Percentiles rank a stretch among this genome's conserved stretches.
Evolutionary conservation across 2,113 vertebrate species (phyloP).

Genomic region (Agapornis roseicollis): DNA sequence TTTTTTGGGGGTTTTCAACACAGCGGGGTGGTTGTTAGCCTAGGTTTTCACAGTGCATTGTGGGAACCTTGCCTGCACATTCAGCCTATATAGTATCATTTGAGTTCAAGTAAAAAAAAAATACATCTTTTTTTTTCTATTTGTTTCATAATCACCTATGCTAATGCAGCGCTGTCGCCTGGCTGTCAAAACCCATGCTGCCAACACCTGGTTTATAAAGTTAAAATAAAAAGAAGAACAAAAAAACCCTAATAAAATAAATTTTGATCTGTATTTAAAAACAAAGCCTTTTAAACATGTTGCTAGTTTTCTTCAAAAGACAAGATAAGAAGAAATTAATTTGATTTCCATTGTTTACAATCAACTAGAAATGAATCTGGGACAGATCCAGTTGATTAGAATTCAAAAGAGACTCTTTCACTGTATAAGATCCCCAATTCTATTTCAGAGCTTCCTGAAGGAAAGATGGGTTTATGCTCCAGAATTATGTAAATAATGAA

Average conservation of each 20-base stretch:
- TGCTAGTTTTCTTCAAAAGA: constrained; percentile 62
- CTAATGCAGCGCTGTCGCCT: constrained; percentile 18
- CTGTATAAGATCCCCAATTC: constrained; percentile 46
- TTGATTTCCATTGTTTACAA: constrained; percentile 70
- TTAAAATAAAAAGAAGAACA: not conserved
- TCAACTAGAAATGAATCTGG: constrained; percentile 58
- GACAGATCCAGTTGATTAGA: constrained; percentile 64
- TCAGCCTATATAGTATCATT: constrained; percentile 81
- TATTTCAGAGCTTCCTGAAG: constrained; percentile 63
- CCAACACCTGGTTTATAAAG: not conserved
- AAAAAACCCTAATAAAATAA: not conserved
- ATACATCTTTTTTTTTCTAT: constrained; percentile 17
- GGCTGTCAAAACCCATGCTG: constrained; percentile 35
- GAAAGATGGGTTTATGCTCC: constrained; percentile 65
- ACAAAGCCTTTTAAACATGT: constrained; percentile 34
- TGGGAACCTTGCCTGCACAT: constrained; percentile 84
- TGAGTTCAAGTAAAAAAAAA: constrained; percentile 74
- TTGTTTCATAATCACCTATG: constrained; percentile 71
- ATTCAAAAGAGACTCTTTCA: constrained; percentile 60
- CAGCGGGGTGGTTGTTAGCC: constrained; percentile 86
- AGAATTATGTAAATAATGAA: constrained; percentile 76
- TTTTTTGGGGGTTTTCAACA: constrained; percentile 83
- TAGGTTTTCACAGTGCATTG: constrained; percentile 88
- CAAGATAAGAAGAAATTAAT: constrained; percentile 69
- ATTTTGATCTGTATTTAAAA: constrained; percentile 46